Conservation (phyloP, 2,888 invertebrate species). For the Aphidoletes aphidimyza region DNA sequence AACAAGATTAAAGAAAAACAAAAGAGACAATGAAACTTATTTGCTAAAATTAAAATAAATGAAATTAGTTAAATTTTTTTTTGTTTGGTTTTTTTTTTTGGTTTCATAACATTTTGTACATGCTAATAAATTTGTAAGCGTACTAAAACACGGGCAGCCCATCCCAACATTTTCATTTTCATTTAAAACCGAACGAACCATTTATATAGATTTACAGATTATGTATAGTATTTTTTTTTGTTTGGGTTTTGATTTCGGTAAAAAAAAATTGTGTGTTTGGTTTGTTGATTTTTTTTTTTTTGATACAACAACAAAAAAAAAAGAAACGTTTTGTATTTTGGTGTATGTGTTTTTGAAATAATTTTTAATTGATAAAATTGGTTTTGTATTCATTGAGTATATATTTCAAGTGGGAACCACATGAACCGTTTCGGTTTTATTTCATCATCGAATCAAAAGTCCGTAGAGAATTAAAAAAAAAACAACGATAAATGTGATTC, state of each 20-base stretch:
- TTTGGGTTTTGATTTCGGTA: too few relatives aligned
- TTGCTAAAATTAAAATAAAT: constrained; percentile 51
- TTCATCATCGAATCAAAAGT: not conserved
- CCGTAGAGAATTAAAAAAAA: not conserved
- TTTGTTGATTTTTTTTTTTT: constrained; percentile 5
- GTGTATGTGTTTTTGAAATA: too few relatives aligned
- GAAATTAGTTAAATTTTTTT: constrained; percentile 1
- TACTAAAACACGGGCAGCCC: constrained; percentile 65
- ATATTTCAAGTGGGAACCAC: constrained; percentile 34
- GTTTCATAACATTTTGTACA: constrained; percentile 50
- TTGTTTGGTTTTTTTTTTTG: too few relatives aligned
- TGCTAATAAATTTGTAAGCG: constrained; percentile 53
- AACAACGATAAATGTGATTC: constrained; percentile 43
- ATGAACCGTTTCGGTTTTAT: constrained; percentile 31
- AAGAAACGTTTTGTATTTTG: too few relatives aligned
- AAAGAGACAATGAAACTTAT: constrained; percentile 28
- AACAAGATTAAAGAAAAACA: not conserved
- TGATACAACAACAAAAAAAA: too few relatives aligned
- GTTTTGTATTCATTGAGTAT: not conserved
- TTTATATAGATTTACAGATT: constrained; percentile 40
- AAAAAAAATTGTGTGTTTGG: not conserved
- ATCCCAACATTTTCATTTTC: constrained; percentile 66
- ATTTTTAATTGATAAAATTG: constrained; percentile 5
- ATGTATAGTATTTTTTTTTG: not conserved
- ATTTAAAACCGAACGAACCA: constrained; percentile 54